Conservation (phyloP, 2,113 vertebrate genomes). For the Paramormyrops kingsleyae region DNA sequence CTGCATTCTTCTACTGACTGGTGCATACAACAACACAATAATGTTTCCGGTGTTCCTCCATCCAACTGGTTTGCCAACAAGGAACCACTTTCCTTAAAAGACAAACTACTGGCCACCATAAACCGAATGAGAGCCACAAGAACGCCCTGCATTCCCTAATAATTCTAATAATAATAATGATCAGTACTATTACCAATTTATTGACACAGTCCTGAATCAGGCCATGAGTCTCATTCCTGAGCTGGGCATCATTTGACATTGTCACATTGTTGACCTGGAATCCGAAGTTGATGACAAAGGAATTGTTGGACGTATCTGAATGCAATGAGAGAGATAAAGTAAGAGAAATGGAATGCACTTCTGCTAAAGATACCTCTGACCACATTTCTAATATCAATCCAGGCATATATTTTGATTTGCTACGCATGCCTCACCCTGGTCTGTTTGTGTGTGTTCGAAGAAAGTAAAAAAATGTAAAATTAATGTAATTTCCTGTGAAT, state of each 20-base stretch:
- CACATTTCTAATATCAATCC: not conserved
- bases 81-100: not conserved
- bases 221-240: not conserved
- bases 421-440: not conserved
- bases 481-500: not conserved
- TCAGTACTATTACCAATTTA: not conserved
- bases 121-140: not conserved
- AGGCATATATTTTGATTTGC: not conserved
- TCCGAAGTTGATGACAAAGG: not conserved
- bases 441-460: not conserved
- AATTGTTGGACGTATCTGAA: not conserved
- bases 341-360: not conserved
- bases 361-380: not conserved
- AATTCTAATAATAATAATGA: not conserved
- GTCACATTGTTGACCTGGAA: not conserved
- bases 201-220: not conserved
- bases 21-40: not conserved
- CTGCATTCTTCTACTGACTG: not conserved
- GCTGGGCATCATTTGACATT: not conserved
- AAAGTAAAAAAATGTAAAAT: not conserved
- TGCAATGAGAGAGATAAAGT: not conserved
- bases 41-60: not conserved
- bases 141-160: not conserved
- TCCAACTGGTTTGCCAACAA: not conserved
- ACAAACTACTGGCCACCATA: not conserved